These are phyloP conservation scores for Shargacucullia verbasci DNA, from an alignment of 2,888 invertebrate species.

Conservation along the genomic window DNA sequence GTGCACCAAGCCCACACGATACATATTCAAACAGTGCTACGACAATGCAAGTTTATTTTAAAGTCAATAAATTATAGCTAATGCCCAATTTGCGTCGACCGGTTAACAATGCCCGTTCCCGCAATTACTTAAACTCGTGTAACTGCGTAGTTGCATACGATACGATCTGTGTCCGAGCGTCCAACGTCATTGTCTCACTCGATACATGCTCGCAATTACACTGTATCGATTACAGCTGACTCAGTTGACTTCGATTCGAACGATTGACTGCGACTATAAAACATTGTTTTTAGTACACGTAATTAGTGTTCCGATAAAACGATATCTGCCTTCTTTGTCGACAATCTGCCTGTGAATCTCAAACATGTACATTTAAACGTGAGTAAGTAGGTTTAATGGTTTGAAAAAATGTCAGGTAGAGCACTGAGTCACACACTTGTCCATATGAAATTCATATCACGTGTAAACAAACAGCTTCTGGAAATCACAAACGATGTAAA, in stretches of 20 bases:
- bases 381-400: slow-evolving; percentile 58
- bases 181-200: slow-evolving; percentile 84
- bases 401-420: slow-evolving; percentile 60
- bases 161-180: slow-evolving; percentile 79
- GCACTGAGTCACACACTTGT: slow-evolving; percentile 65
- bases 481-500: slow-evolving; percentile 75
- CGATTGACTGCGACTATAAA: slow-evolving; percentile 83
- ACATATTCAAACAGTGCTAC: slow-evolving; percentile 85
- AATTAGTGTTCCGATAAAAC: slow-evolving; percentile 79
- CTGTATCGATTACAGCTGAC: slow-evolving; percentile 85
- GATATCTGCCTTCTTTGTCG: slow-evolving; percentile 67
- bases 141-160: slow-evolving; percentile 80
- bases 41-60: slow-evolving; percentile 85
- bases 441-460: slow-evolving; percentile 74
- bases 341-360: slow-evolving; percentile 67
- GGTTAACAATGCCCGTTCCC: slow-evolving; percentile 88
- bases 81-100: slow-evolving; percentile 88
- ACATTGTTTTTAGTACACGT: slow-evolving; percentile 80
- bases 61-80: slow-evolving; percentile 88
- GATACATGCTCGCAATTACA: slow-evolving; percentile 85
- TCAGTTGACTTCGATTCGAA: slow-evolving; percentile 78
- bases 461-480: slow-evolving; percentile 77
- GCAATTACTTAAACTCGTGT: slow-evolving; percentile 89
- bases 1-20: slow-evolving; percentile 78
- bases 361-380: slow-evolving; percentile 62